phyloP scores from a whole-genome alignment of 37 sponge, comb jelly and placozoan species.

The Halichondria panicea region DNA sequence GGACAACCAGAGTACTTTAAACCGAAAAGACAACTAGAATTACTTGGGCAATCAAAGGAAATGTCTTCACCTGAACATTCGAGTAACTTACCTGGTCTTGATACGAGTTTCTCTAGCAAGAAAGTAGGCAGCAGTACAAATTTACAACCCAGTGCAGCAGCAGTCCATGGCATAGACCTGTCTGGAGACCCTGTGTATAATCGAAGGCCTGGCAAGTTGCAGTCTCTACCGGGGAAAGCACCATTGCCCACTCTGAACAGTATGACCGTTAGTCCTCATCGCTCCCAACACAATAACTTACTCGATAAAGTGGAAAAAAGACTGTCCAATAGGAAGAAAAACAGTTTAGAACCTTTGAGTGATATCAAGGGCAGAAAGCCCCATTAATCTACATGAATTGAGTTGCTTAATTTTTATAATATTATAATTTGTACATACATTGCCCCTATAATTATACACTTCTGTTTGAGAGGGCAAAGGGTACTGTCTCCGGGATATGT shows the following conservation, averaged over 20 bases:
- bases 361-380: too few species aligned
- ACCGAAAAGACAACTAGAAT: conserved; percentile 71
- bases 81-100: too few species aligned
- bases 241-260: neutral
- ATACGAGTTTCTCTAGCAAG: too few species aligned
- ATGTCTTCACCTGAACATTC: too few species aligned
- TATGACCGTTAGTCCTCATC: too few species aligned
- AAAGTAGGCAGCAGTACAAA: neutral
- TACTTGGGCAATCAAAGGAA: conserved; percentile 35
- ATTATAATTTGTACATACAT: too few species aligned
- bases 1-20: conserved; percentile 78
- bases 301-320: conserved; percentile 35
- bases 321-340: conserved; percentile 12
- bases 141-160: conserved; percentile 12
- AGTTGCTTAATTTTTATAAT: too few species aligned
- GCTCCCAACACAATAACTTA: neutral
- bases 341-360: conserved; percentile 8
- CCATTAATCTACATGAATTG: too few species aligned
- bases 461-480: too few species aligned
- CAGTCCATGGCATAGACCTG: conserved; percentile 35
- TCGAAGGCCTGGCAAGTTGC: conserved; percentile 33
- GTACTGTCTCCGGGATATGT: too few species aligned
- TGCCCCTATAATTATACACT: too few species aligned
- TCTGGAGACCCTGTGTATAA: conserved; percentile 16
- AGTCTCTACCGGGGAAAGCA: conserved; percentile 18